Conservation (phyloP, 2,113 vertebrate genomes). For the Indicator indicator region DNA sequence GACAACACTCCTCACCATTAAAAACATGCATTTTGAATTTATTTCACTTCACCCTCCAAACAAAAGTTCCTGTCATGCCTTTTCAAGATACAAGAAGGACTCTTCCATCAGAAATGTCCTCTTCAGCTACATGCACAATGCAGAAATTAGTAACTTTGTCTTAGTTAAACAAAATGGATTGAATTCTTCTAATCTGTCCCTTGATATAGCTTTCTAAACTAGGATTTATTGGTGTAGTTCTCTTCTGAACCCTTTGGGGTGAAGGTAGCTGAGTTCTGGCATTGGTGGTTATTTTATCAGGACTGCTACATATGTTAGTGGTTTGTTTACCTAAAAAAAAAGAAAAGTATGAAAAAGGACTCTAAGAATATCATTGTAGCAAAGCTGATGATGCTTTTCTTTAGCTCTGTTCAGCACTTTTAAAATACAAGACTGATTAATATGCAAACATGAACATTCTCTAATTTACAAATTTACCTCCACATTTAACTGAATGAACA, state of each 20-base stretch:
- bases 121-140: not conserved
- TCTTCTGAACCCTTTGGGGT: not conserved
- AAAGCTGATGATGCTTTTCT: not conserved
- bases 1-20: not conserved
- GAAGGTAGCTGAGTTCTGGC: not conserved
- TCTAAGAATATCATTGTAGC: not conserved
- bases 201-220: not conserved
- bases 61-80: not conserved
- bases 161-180: not conserved
- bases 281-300: not conserved
- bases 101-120: not conserved
- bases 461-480: not conserved
- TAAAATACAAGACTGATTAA: not conserved
- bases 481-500: not conserved
- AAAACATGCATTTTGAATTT: not conserved
- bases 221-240: not conserved
- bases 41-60: not conserved
- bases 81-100: not conserved
- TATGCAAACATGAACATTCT: not conserved
- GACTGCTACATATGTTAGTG: not conserved
- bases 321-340: not conserved
- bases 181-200: not conserved
- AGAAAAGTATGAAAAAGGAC: not conserved
- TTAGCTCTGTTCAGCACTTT: not conserved
- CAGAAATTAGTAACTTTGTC: not conserved